Base-by-base conservation (phyloP, 2,888 invertebrate genomes). In the Platycheirus rosarum region DNA sequence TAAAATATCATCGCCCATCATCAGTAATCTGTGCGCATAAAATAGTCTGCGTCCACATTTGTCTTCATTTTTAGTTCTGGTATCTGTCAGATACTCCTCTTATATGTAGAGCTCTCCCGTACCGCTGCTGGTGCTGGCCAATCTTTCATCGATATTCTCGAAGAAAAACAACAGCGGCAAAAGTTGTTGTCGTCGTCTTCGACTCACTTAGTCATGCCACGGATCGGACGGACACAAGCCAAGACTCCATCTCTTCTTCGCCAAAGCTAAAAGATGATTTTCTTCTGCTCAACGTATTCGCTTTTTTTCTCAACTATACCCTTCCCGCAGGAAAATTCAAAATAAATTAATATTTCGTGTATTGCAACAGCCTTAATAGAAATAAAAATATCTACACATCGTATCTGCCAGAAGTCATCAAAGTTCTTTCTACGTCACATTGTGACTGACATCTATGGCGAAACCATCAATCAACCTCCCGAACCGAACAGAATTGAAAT, bases 401-500 rank as follows among this genome's bases (percentile, higher is more conserved):
- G 46, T 53, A 66, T 70, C 75, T 75, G 75, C 70, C 80, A 80
- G 66, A 75, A 80, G 80, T 75, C 80, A 71, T 80, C 75, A 80
- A 70, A 60, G 75, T 71, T 75, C 66, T 62, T 70, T 80, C 75
- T 65, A 80, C 80, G 80, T 80, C 80, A 80, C 23, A 70, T 71
- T 32, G 65, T 71, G 80, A 80, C 80, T 80, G 80, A 80, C 80
- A 80, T 70, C 66, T 66, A 46, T 75, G 80, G 80, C 75, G 75
- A 80, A 80, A 80, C 75, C 80, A 80, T 80, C 80, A 80, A 80
- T 80, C 80, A 80, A 51, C 53, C 37, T 46, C 62, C 74, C 48
- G 53, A 40, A 71, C 37, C 71, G 32, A 71, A 69, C 42, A 16
- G 5, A 77, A 57, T 29, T 69, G 57, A 74, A 79, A 79, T 74